Evolutionary conservation across 1,140 invertebrate genomes (phyloP).

Genomic region (Ganaspis sp.): DNA sequence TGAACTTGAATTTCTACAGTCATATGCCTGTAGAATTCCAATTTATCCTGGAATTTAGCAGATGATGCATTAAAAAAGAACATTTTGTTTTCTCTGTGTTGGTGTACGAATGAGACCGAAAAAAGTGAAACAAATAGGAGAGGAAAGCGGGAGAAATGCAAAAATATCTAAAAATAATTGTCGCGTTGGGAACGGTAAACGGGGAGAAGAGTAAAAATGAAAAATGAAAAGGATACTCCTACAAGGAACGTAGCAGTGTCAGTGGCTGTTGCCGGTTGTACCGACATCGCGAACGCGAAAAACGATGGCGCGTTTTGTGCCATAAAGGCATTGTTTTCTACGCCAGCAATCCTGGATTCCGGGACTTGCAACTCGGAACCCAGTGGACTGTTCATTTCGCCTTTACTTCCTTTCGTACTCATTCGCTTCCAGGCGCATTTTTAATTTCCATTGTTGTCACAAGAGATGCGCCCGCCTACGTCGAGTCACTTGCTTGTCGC

Average conservation of each 20-base stretch:
- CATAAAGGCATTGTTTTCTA: slow-evolving; percentile 62
- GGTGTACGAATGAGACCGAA: background rate
- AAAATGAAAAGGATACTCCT: slow-evolving; percentile 54
- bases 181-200: slow-evolving; percentile 8
- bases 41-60: too few species aligned
- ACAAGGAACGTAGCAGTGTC: slow-evolving; percentile 41
- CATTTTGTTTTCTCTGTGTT: too few species aligned
- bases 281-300: slow-evolving; percentile 51
- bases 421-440: slow-evolving; percentile 56
- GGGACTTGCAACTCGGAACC: slow-evolving; percentile 47
- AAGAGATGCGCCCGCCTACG: slow-evolving; percentile 41
- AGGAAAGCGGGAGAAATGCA: background rate
- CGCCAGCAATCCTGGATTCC: slow-evolving; percentile 60
- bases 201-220: background rate
- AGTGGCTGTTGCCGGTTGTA: slow-evolving; percentile 46
- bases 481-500: slow-evolving; percentile 41
- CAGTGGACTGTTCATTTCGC: slow-evolving; percentile 57
- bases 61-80: too few species aligned
- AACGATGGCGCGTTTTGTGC: slow-evolving; percentile 56
- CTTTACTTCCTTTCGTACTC: slow-evolving; percentile 53
- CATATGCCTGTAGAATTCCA: too few species aligned
- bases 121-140: slow-evolving; percentile 10
- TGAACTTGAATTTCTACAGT: too few species aligned
- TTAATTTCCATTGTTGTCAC: slow-evolving; percentile 61
- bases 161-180: slow-evolving; percentile 11